A percentile compares a stretch with the other conserved stretches of the same genome.
These are phyloP conservation scores for Stramonita haemastoma DNA, from an alignment of 2,888 invertebrate genomes.

Conservation along the genomic window DNA sequence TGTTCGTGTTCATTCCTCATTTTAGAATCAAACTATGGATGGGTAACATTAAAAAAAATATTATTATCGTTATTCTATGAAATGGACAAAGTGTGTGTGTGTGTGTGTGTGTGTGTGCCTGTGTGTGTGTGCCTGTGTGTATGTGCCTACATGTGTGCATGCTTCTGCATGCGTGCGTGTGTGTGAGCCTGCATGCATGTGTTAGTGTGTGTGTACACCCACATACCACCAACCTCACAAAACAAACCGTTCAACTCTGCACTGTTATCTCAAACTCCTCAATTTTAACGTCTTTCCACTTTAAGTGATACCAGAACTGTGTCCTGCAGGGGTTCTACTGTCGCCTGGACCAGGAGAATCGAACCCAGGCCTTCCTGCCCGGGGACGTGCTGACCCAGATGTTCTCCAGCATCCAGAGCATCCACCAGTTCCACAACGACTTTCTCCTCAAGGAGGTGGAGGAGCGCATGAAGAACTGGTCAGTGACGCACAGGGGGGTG, in stretches of 20 bases:
- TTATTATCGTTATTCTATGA: too few species aligned
- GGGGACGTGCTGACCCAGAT: slow-evolving; percentile 82
- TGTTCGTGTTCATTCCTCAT: too few species aligned
- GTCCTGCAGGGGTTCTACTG: slow-evolving; percentile 81
- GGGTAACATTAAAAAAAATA: too few species aligned
- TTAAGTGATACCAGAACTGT: too few species aligned
- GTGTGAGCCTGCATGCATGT: neutral
- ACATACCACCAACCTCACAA: neutral
- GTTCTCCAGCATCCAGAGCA: slow-evolving; percentile 83
- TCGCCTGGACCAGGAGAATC: slow-evolving; percentile 81
- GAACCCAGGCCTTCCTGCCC: slow-evolving; percentile 81
- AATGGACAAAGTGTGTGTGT: too few species aligned
- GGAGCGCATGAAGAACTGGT: slow-evolving; percentile 81
- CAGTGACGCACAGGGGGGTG: slow-evolving; percentile 52
- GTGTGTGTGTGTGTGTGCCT: slow-evolving; percentile 4
- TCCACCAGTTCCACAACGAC: slow-evolving; percentile 83
- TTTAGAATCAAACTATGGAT: too few species aligned
- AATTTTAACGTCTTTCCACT: too few species aligned
- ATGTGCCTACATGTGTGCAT: neutral
- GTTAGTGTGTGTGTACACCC: neutral
- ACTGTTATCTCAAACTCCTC: too few species aligned
- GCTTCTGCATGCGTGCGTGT: neutral
- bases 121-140: neutral
- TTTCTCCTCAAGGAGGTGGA: slow-evolving; percentile 83
- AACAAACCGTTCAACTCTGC: too few species aligned